A percentile compares a stretch with the other conserved stretches of the same genome.
These are phyloP conservation scores for Tinea semifulvella DNA, from an alignment of 2,888 invertebrate species.

Conservation along the genomic window DNA sequence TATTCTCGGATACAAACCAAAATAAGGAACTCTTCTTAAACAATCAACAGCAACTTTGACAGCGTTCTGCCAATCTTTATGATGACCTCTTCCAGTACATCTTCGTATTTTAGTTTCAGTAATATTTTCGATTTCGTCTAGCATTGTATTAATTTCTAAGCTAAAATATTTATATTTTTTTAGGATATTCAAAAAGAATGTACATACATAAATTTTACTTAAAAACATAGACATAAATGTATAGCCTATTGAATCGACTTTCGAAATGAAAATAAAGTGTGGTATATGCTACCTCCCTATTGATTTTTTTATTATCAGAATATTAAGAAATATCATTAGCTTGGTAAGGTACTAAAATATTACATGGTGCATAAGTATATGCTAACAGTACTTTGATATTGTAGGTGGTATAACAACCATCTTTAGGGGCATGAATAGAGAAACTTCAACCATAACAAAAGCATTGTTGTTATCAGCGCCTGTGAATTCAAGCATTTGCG, in stretches of 20 bases:
- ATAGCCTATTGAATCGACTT: no score
- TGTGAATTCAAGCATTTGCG: constrained; percentile 24
- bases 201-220: neutral
- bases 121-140: constrained; percentile 30
- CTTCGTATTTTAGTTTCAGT: constrained; percentile 28
- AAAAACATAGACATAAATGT: no score
- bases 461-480: constrained; percentile 38
- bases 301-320: no score
- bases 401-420: constrained; percentile 30
- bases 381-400: constrained; percentile 31
- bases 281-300: no score
- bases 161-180: constrained; percentile 24
- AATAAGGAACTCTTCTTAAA: constrained; percentile 42
- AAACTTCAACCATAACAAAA: constrained; percentile 44
- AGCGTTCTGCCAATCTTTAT: constrained; percentile 37
- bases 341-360: no score
- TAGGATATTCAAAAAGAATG: neutral
- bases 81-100: constrained; percentile 45
- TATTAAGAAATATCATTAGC: no score
- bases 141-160: constrained; percentile 37
- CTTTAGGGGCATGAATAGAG: constrained; percentile 33
- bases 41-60: constrained; percentile 31
- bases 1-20: no score
- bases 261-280: no score
- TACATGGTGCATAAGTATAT: neutral